These are phyloP conservation scores for Eriosoma lanigerum DNA, from an alignment of 1,140 invertebrate species.

Conservation along the genomic window DNA sequence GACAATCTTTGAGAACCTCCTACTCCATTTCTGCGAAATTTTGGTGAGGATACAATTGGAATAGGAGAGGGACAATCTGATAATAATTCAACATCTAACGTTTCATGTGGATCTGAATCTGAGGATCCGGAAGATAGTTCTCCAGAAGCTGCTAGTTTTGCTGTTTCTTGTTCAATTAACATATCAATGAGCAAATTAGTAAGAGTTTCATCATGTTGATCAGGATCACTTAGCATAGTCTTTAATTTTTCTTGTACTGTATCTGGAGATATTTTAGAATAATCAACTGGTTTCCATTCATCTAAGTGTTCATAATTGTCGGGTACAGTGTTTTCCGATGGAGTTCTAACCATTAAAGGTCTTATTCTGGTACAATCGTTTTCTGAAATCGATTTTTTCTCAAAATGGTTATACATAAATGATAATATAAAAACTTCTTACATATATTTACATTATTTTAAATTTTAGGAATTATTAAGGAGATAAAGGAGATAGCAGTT, in stretches of 20 bases:
- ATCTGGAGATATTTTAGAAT: slow-evolving; percentile 46
- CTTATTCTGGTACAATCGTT: slow-evolving; percentile 24
- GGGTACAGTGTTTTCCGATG: slow-evolving; percentile 40
- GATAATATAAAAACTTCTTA: background rate
- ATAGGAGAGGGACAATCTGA: background rate
- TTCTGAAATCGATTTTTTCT: slow-evolving; percentile 36
- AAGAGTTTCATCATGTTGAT: slow-evolving; percentile 53
- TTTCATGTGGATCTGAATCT: slow-evolving; percentile 44
- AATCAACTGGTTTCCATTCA: slow-evolving; percentile 39
- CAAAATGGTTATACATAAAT: slow-evolving; percentile 10
- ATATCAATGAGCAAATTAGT: slow-evolving; percentile 54
- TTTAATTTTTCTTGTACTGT: slow-evolving; percentile 49
- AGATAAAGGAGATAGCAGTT: slow-evolving; percentile 41
- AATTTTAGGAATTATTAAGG: slow-evolving; percentile 14
- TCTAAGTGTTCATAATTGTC: slow-evolving; percentile 44
- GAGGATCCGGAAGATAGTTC: slow-evolving; percentile 42
- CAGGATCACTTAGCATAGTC: slow-evolving; percentile 38
- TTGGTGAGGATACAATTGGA: slow-evolving; percentile 41
- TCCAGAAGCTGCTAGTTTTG: slow-evolving; percentile 52
- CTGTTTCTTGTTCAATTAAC: slow-evolving; percentile 55
- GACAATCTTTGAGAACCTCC: slow-evolving; percentile 55
- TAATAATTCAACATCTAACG: background rate
- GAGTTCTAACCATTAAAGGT: slow-evolving; percentile 50
- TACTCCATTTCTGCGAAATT: slow-evolving; percentile 53
- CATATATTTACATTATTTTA: slow-evolving; percentile 22